Evolutionary conservation across 2,797 vertebrate genomes (phyloP).

Genomic region (Enteromius viviparus): DNA sequence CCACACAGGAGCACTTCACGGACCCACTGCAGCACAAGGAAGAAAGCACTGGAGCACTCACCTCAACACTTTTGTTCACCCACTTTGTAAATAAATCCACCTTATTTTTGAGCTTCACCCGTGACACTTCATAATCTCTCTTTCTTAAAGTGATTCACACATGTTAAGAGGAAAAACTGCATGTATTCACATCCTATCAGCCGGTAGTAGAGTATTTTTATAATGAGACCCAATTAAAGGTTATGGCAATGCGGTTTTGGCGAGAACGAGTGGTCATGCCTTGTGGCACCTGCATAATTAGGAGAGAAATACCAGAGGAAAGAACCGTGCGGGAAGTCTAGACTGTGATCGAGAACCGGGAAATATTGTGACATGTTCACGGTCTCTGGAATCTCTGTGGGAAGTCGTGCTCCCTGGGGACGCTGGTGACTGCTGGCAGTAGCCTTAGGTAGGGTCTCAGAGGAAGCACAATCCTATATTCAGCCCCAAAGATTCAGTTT

Average conservation of each 20-base stretch:
- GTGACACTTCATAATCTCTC: constrained; percentile 18
- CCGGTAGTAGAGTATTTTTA: constrained; percentile 47
- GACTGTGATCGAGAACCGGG: constrained; percentile 31
- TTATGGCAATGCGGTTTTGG: constrained; percentile 38
- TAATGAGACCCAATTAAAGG: constrained; percentile 57
- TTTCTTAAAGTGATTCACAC: constrained; percentile 37
- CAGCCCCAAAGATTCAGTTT: constrained; percentile 48
- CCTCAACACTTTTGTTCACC: no score
- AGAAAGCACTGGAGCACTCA: no score
- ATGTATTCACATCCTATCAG: constrained; percentile 30
- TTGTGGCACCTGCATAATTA: constrained; percentile 59
- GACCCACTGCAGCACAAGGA: no score
- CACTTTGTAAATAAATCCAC: no score
- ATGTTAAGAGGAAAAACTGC: constrained; percentile 29
- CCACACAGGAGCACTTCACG: no score
- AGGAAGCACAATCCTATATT: constrained; percentile 40
- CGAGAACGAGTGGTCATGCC: constrained; percentile 37
- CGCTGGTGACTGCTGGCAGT: constrained; percentile 24
- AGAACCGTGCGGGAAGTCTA: constrained; percentile 5
- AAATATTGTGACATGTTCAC: constrained; percentile 50
- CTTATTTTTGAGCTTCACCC: no score
- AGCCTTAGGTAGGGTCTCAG: constrained; percentile 50
- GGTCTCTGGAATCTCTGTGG: constrained; percentile 38
- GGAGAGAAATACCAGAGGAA: constrained; percentile 49
- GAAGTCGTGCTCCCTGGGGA: constrained; percentile 25